Conservation (phyloP, 2,797 vertebrate genomes). For the Thaleichthys pacificus region DNA sequence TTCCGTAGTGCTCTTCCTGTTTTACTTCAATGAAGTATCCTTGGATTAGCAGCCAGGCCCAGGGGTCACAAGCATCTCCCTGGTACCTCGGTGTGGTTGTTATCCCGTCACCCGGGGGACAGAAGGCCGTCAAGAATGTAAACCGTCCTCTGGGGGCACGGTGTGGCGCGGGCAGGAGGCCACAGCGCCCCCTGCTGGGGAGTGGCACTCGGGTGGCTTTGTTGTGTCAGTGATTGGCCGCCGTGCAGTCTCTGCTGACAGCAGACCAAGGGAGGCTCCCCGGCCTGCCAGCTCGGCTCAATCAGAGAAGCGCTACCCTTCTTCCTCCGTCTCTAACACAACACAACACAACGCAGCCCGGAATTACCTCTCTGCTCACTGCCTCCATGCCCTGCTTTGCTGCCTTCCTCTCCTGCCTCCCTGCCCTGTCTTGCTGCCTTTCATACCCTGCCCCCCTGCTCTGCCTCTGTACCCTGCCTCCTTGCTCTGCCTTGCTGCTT, state of each 20-base stretch:
- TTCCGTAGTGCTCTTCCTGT: slow-evolving; percentile 56
- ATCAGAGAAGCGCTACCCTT: slow-evolving; percentile 61
- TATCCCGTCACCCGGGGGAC: slow-evolving; percentile 66
- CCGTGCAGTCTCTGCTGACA: slow-evolving; percentile 76
- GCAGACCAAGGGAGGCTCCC: slow-evolving; percentile 76
- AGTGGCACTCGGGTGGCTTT: slow-evolving; percentile 69
- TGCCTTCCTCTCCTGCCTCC: not conserved
- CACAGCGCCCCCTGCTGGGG: slow-evolving; percentile 84
- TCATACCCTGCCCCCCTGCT: not conserved
- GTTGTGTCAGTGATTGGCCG: slow-evolving; percentile 78
- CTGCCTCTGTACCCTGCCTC: not conserved
- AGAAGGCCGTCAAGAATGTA: slow-evolving; percentile 68
- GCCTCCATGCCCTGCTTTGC: not conserved
- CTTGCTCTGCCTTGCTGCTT: not conserved
- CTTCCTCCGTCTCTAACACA: slow-evolving; percentile 38
- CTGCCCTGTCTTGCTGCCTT: not conserved
- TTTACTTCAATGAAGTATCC: slow-evolving; percentile 73
- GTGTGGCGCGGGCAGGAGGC: slow-evolving; percentile 62
- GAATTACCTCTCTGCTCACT: slow-evolving; percentile 19
- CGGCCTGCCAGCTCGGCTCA: slow-evolving; percentile 83
- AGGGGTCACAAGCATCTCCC: slow-evolving; percentile 59
- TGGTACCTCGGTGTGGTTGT: slow-evolving; percentile 66
- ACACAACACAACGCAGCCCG: slow-evolving; percentile 12
- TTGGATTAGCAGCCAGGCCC: slow-evolving; percentile 51
- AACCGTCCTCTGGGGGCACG: slow-evolving; percentile 66